These are phyloP conservation scores for Coelopa pilipes DNA, from an alignment of 2,888 invertebrate genomes.

Conservation along the genomic window DNA sequence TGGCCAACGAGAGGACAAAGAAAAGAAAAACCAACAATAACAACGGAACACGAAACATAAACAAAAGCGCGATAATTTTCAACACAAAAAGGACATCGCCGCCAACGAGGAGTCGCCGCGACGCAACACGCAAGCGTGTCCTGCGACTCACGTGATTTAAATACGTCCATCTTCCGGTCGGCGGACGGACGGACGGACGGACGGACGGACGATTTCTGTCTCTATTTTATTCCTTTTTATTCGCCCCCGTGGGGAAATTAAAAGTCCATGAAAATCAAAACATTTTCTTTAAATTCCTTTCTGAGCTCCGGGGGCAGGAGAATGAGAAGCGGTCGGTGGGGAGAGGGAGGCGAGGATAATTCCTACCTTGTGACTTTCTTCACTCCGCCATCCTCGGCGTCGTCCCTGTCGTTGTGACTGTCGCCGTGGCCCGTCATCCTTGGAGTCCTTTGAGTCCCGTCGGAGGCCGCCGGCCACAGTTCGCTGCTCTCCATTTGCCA, in stretches of 20 bases:
- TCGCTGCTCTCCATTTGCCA: slow-evolving; percentile 18
- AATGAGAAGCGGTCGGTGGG: too few relatives aligned
- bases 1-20: too few relatives aligned
- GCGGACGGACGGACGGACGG: too few relatives aligned
- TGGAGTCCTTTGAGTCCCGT: not conserved
- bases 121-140: too few relatives aligned
- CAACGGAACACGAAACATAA: not conserved
- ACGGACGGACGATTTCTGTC: too few relatives aligned
- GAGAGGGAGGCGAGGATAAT: too few relatives aligned
- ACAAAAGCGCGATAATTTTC: slow-evolving; percentile 20
- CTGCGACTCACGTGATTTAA: slow-evolving; percentile 11
- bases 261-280: slow-evolving; percentile 30
- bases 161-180: not conserved
- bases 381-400: not conserved
- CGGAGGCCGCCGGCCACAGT: slow-evolving; percentile 8
- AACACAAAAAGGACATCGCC: not conserved
- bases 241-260: slow-evolving; percentile 14
- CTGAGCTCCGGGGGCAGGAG: too few relatives aligned
- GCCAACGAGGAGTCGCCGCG: not conserved
- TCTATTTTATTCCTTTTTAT: not conserved
- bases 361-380: too few relatives aligned
- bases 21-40: too few relatives aligned
- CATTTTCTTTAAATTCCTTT: slow-evolving; percentile 21
- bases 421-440: not conserved
- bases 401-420: not conserved